Evolutionary conservation across 2,113 vertebrate genomes (phyloP).

Genomic region (Protomyctophum bolini): DNA sequence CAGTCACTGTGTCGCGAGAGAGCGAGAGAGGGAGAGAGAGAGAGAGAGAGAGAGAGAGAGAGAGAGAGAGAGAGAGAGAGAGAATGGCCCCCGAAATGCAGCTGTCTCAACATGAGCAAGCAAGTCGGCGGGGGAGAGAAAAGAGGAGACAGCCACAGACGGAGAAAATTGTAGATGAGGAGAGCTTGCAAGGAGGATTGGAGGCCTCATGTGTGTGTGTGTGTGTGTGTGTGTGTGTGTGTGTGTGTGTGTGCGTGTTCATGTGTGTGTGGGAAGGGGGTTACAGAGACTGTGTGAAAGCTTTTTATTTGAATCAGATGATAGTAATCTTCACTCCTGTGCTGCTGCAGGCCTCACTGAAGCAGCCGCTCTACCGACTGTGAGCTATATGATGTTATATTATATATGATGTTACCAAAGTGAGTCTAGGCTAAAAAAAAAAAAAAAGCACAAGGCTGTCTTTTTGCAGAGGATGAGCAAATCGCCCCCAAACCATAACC

Average conservation of each 20-base stretch:
- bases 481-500: too few species aligned
- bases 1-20: too few species aligned
- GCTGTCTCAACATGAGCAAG: slow-evolving; percentile 40
- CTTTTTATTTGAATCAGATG: slow-evolving; percentile 62
- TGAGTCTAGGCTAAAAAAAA: slow-evolving; percentile 26
- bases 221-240: too few species aligned
- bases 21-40: background rate
- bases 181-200: slow-evolving; percentile 13
- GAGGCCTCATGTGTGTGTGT: background rate
- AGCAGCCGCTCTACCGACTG: slow-evolving; percentile 4
- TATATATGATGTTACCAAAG: slow-evolving; percentile 19
- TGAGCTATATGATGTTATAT: slow-evolving; percentile 23
- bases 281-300: slow-evolving; percentile 40
- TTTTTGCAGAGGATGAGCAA: too few species aligned
- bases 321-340: slow-evolving; percentile 42
- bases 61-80: slow-evolving; percentile 10
- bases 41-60: background rate
- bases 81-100: slow-evolving; percentile 34
- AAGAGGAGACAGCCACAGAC: slow-evolving; percentile 2
- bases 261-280: slow-evolving; percentile 14
- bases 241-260: background rate
- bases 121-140: slow-evolving; percentile 22
- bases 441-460: slow-evolving; percentile 20
- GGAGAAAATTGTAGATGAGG: background rate
- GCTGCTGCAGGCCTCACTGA: slow-evolving; percentile 30